A percentile compares a stretch with the other conserved stretches of the same genome.
phyloP scores from a whole-genome alignment of 2,797 vertebrate species.

The Myotis vivesi region DNA sequence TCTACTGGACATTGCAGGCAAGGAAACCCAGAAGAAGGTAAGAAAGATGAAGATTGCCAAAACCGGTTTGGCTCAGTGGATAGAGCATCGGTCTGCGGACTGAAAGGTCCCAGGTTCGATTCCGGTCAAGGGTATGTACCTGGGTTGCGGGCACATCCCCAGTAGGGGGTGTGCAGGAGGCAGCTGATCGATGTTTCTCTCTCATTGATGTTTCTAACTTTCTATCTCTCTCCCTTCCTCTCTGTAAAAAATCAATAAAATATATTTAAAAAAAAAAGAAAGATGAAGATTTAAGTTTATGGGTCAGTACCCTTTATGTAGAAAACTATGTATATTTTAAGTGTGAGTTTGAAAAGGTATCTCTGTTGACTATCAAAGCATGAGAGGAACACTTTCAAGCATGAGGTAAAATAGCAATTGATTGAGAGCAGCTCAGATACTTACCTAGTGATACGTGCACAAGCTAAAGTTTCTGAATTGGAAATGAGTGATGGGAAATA shows the following conservation, averaged over 20 bases:
- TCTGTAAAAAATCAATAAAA: too few relatives aligned
- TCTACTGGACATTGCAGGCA: background rate
- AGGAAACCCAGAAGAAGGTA: background rate
- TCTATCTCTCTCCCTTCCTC: too few relatives aligned
- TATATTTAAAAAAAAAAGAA: too few relatives aligned
- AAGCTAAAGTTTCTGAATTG: background rate
- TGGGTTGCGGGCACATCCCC: too few relatives aligned
- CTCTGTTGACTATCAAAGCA: background rate
- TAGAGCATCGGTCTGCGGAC: too few relatives aligned
- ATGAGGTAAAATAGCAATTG: background rate
- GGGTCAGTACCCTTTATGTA: background rate
- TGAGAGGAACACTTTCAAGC: background rate
- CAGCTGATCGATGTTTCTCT: too few relatives aligned
- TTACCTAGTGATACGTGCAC: background rate
- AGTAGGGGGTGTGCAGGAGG: too few relatives aligned
- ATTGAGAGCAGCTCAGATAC: background rate
- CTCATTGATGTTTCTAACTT: too few relatives aligned
- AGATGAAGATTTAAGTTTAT: background rate
- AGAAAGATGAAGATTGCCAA: background rate
- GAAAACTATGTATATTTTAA: background rate
- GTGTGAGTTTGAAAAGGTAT: background rate
- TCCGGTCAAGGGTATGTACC: too few relatives aligned
- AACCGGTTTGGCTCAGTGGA: too few relatives aligned
- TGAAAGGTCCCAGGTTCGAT: too few relatives aligned
- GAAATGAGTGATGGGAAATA: background rate